phyloP scores from a whole-genome alignment of 2,888 invertebrate species.

The Aphidius colemani region DNA sequence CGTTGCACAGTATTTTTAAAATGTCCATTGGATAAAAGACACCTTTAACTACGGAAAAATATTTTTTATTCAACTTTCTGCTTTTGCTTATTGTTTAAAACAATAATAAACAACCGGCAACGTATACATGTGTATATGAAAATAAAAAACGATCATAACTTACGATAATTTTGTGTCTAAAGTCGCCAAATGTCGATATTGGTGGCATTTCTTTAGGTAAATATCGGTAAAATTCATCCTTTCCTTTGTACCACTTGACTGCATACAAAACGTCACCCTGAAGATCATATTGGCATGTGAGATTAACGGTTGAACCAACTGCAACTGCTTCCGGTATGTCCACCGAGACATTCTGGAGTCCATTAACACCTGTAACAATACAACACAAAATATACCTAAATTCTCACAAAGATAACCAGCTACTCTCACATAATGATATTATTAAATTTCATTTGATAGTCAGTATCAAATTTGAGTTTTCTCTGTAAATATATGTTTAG shows the following conservation, averaged over 20 bases:
- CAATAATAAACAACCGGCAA: too few relatives aligned
- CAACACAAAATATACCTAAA: background rate
- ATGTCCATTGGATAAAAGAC: too few relatives aligned
- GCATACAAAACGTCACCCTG: slow-evolving; percentile 77
- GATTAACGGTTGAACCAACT: slow-evolving; percentile 73
- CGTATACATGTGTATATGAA: background rate
- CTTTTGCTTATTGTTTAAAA: too few relatives aligned
- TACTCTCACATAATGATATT: slow-evolving; percentile 14
- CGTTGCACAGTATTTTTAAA: too few relatives aligned
- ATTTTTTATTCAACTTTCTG: too few relatives aligned
- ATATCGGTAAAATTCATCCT: slow-evolving; percentile 78
- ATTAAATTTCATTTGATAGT: slow-evolving; percentile 33
- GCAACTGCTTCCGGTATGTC: slow-evolving; percentile 74
- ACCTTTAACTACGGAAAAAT: too few relatives aligned
- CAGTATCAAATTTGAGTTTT: slow-evolving; percentile 35
- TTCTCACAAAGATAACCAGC: slow-evolving; percentile 4
- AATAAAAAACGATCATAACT: slow-evolving; percentile 59
- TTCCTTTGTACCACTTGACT: slow-evolving; percentile 81
- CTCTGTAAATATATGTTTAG: background rate
- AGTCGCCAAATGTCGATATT: slow-evolving; percentile 73
- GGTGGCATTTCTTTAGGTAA: slow-evolving; percentile 80
- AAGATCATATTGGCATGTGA: slow-evolving; percentile 77
- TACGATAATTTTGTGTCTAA: slow-evolving; percentile 75
- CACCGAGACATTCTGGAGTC: slow-evolving; percentile 71
- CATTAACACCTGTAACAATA: slow-evolving; percentile 46